These are phyloP conservation scores for Eristalinus aeneus DNA, from an alignment of 2,888 invertebrate genomes.

Conservation along the genomic window DNA sequence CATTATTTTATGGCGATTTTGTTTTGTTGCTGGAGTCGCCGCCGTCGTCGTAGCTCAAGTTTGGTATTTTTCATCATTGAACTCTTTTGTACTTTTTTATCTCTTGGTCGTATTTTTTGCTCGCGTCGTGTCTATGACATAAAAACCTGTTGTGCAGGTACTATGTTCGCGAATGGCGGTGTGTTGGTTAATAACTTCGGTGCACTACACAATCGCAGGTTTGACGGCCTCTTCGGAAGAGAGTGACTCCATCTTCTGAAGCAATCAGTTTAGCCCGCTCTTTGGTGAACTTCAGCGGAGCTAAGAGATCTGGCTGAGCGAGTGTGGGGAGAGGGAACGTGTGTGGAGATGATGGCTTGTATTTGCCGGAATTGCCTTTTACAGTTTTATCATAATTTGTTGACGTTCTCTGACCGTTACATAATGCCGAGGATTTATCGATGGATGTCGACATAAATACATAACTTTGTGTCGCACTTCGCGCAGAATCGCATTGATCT, in stretches of 20 bases:
- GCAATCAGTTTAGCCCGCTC: neutral
- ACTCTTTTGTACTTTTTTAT: conserved; percentile 29
- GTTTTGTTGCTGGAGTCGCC: neutral
- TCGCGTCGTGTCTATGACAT: conserved; percentile 54
- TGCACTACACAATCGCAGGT: neutral
- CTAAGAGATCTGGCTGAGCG: neutral
- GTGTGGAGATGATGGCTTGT: neutral
- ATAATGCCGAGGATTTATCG: conserved; percentile 38
- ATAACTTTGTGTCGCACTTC: neutral
- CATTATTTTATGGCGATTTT: neutral
- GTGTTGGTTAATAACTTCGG: conserved; percentile 2
- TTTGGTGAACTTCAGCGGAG: neutral
- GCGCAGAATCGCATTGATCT: neutral
- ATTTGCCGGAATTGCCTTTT: conserved; percentile 32
- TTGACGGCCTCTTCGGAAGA: neutral
- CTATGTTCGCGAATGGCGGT: conserved; percentile 11
- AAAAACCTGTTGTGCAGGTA: conserved; percentile 59
- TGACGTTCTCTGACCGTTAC: neutral
- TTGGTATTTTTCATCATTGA: conserved; percentile 40
- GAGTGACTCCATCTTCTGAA: neutral
- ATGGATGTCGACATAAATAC: neutral
- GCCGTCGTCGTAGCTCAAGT: conserved; percentile 17
- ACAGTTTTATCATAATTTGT: conserved; percentile 15
- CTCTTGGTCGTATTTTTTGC: neutral
- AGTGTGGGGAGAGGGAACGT: neutral